Base-by-base conservation (phyloP, 2,797 vertebrate species). In the Crenichthys baileyi region DNA sequence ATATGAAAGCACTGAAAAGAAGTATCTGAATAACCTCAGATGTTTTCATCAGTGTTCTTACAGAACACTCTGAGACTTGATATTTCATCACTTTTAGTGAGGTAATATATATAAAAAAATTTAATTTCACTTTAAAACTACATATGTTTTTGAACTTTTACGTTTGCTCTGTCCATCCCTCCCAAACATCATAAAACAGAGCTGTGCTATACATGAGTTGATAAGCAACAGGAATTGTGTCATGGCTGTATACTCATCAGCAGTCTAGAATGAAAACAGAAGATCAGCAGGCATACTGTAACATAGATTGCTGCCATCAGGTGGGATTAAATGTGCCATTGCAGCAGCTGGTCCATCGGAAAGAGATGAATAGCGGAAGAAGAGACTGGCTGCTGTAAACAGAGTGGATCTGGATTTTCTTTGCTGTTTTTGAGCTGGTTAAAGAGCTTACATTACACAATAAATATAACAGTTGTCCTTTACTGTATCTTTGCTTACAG, bases 301-400 rank as follows among this genome's bases (percentile, higher is more conserved):
- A 36, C 58, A 31, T 75, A 44, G 26, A 75, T 63, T 31, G 8
- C 50, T 63, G 46, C 73, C 58, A 50, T 22, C 12, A 5, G 50
- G 46, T 24, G 26, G 44, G 73, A 75, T 75, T 63, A 75, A 75
- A 75, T 61, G 39, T 60, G 55, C 55, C 36, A 24, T 9, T 7
- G 73, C 73, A 63, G 41, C 48, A 61, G 73, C 58, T 29, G 56
- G n/a, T 63, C 60, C 41, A 63, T 39, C 56, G 31, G 73, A 50
- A 63, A 16, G 9, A 39, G 74, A 51, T 50, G 44, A 67, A 76
- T 7, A 31, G 46, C 67, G 29, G 22, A 76, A 53, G 0, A 36
- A 36, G 31, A 3, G 31, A 36, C 31, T 41, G 41, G 60, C 24
- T 53, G 31, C 26, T 76, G 22, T 63, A 8, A 53, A 29, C 29